phyloP scores from a whole-genome alignment of 1,140 invertebrate species.

The Melitaea cinxia region DNA sequence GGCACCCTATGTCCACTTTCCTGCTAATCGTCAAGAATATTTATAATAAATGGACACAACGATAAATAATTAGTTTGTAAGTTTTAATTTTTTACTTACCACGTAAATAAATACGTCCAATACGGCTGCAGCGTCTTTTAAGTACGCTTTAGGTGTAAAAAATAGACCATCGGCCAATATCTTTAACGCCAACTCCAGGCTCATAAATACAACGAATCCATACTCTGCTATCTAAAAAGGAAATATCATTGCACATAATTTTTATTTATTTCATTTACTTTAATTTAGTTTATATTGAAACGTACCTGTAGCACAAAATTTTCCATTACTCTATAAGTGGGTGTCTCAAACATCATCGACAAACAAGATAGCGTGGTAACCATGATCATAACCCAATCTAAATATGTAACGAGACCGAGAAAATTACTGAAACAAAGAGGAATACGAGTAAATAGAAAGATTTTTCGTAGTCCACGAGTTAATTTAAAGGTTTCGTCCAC shows the following conservation, averaged over 20 bases:
- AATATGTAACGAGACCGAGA: conserved; percentile 97
- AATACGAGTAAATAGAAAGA: background rate
- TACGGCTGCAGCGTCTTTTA: conserved; percentile 98
- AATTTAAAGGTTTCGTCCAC: too few species aligned
- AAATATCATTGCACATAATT: background rate
- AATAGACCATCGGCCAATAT: conserved; percentile 98
- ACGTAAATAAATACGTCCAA: conserved; percentile 99
- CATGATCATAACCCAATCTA: conserved; percentile 99
- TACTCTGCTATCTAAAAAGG: conserved; percentile 95
- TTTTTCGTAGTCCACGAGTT: too few species aligned
- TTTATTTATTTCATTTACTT: background rate
- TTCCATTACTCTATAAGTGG: conserved; percentile 93
- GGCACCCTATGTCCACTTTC: too few species aligned
- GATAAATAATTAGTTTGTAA: too few species aligned
- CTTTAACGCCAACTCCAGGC: conserved; percentile 96
- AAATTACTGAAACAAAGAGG: conserved; percentile 90
- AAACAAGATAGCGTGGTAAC: conserved; percentile 98
- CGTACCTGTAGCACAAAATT: conserved; percentile 86
- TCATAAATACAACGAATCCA: conserved; percentile 99
- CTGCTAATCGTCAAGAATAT: too few species aligned
- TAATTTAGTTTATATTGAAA: background rate
- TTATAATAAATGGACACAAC: too few species aligned
- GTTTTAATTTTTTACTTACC: conserved; percentile 87
- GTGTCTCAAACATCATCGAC: conserved; percentile 99
- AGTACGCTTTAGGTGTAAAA: conserved; percentile 99